These are phyloP conservation scores for Brachyhypopomus gauderio DNA, from an alignment of 2,113 vertebrate genomes.

Conservation along the genomic window DNA sequence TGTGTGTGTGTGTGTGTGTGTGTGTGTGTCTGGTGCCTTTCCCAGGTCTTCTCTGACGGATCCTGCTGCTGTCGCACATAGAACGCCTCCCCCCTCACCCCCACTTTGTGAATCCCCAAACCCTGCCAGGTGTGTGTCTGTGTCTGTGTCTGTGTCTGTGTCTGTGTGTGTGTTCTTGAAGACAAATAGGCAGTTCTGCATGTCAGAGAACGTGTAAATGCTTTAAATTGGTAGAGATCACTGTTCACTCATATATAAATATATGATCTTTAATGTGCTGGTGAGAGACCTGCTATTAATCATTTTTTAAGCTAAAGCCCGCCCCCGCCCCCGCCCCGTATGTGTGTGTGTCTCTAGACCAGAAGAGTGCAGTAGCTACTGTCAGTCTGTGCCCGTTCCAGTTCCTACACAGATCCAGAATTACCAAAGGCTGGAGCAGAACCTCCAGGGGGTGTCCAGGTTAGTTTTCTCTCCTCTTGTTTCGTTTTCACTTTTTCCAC, in stretches of 20 bases:
- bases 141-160: slow-evolving; percentile 23
- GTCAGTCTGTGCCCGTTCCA: slow-evolving; percentile 86
- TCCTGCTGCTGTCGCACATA: slow-evolving; percentile 74
- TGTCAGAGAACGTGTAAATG: slow-evolving; percentile 1
- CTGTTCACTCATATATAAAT: slow-evolving; percentile 24
- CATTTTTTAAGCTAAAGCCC: neutral
- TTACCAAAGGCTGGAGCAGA: slow-evolving; percentile 91
- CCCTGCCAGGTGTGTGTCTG: slow-evolving; percentile 59
- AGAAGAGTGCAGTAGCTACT: slow-evolving; percentile 71
- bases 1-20: slow-evolving; percentile 19
- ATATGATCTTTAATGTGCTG: neutral
- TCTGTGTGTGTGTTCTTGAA: neutral
- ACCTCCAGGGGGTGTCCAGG: slow-evolving; percentile 78
- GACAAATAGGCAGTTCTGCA: neutral
- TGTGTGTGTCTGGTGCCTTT: slow-evolving; percentile 31
- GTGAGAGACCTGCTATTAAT: neutral
- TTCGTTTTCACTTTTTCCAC: neutral
- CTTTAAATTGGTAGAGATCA: slow-evolving; percentile 1
- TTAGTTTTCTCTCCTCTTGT: slow-evolving; percentile 43
- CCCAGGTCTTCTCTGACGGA: slow-evolving; percentile 77
- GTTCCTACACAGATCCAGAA: slow-evolving; percentile 93
- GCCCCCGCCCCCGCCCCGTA: neutral
- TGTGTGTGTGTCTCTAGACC: slow-evolving; percentile 68
- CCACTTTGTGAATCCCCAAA: slow-evolving; percentile 76
- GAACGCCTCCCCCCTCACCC: slow-evolving; percentile 78